A percentile compares a stretch with the other conserved stretches of the same genome.
Conservation (phyloP, 2,888 invertebrate genomes). For the Temnothorax ravouxi region DNA sequence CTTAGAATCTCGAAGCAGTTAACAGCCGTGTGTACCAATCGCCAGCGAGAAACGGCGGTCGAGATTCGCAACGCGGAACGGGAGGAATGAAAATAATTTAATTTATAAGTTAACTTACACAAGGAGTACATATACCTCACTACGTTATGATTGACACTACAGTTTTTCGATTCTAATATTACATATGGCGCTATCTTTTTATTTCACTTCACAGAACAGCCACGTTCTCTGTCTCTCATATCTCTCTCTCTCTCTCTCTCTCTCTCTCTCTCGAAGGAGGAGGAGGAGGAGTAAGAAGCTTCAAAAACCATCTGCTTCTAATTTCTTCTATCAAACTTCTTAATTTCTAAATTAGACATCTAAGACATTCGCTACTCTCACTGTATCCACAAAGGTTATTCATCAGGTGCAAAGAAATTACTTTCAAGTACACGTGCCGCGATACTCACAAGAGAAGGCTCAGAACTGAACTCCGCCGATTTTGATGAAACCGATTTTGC, state of each 20-base stretch:
- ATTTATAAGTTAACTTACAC: slow-evolving; percentile 72
- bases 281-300: slow-evolving; percentile 8
- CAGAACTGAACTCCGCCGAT: too few relatives aligned
- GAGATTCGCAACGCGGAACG: slow-evolving; percentile 32
- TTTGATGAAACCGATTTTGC: too few relatives aligned
- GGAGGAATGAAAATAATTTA: slow-evolving; percentile 70
- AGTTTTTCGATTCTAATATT: slow-evolving; percentile 59
- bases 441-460: not conserved
- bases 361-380: slow-evolving; percentile 51
- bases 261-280: too few relatives aligned
- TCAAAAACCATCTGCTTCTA: not conserved
- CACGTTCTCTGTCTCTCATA: slow-evolving; percentile 31
- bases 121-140: slow-evolving; percentile 67
- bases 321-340: slow-evolving; percentile 26
- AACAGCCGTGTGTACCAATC: slow-evolving; percentile 9
- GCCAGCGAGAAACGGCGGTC: slow-evolving; percentile 29
- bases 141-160: slow-evolving; percentile 69
- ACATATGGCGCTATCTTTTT: slow-evolving; percentile 49
- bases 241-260: not conserved
- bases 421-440: slow-evolving; percentile 14
- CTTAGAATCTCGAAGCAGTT: slow-evolving; percentile 12
- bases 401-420: slow-evolving; percentile 45
- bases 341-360: slow-evolving; percentile 30
- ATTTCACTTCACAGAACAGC: slow-evolving; percentile 50
- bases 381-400: slow-evolving; percentile 24